phyloP scores from a whole-genome alignment of 2,113 vertebrate species.

The Ptilonorhynchus violaceus region DNA sequence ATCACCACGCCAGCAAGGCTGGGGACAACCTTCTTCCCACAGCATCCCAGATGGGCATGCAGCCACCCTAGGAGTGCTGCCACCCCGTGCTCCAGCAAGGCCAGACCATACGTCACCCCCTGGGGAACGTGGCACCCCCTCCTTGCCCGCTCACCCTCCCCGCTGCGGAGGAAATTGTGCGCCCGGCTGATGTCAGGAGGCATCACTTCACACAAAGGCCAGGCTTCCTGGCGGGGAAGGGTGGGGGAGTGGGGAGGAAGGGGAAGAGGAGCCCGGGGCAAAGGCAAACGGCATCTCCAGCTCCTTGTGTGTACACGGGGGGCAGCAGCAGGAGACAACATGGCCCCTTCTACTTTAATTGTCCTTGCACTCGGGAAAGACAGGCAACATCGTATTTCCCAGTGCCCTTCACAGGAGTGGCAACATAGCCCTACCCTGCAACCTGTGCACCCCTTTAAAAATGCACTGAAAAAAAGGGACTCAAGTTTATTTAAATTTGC shows the following conservation, averaged over 20 bases:
- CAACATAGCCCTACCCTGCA: not conserved
- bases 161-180: not conserved
- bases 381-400: not conserved
- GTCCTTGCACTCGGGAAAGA: not conserved
- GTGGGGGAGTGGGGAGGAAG: slow-evolving; percentile 20
- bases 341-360: not conserved
- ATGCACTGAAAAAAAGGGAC: not conserved
- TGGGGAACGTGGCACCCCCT: not conserved
- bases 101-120: not conserved
- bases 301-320: not conserved
- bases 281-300: slow-evolving; percentile 6
- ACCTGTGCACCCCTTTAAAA: not conserved
- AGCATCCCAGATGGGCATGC: accelerated
- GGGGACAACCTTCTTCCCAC: not conserved
- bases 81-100: not conserved
- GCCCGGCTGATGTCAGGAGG: slow-evolving; percentile 52
- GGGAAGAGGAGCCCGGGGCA: slow-evolving; percentile 33
- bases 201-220: slow-evolving; percentile 57
- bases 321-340: not conserved
- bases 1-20: accelerated
- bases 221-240: slow-evolving; percentile 24
- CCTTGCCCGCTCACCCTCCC: not conserved
- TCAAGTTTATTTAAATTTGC: not conserved
- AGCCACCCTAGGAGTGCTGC: not conserved
- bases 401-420: not conserved